These are phyloP conservation scores for Pangasianodon hypophthalmus DNA, from an alignment of 2,113 vertebrate species.

Conservation along the genomic window DNA sequence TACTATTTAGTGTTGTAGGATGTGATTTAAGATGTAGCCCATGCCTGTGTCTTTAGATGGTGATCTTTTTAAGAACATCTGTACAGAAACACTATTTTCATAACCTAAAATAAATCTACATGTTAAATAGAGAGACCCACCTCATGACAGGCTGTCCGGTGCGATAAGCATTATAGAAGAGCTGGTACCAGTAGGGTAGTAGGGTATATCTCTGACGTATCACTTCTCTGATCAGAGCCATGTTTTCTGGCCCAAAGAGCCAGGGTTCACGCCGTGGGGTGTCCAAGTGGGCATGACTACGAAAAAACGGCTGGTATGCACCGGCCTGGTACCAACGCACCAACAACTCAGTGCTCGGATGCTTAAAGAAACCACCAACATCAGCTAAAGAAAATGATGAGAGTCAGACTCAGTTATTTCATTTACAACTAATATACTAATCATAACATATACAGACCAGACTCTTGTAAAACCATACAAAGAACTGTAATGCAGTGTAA, in stretches of 20 bases:
- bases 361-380: slow-evolving; percentile 89
- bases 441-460: background rate
- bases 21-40: background rate
- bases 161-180: slow-evolving; percentile 78
- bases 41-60: background rate
- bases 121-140: slow-evolving; percentile 61
- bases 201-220: slow-evolving; percentile 83
- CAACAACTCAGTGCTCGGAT: slow-evolving; percentile 82
- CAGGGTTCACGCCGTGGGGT: slow-evolving; percentile 88
- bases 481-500: background rate
- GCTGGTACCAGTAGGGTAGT: slow-evolving; percentile 89
- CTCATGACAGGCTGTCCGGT: slow-evolving; percentile 86
- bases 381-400: slow-evolving; percentile 73
- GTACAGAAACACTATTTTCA: background rate
- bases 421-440: background rate
- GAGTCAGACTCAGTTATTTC: background rate
- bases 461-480: background rate
- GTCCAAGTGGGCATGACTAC: slow-evolving; percentile 90
- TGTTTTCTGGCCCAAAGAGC: slow-evolving; percentile 84
- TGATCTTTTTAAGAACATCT: background rate
- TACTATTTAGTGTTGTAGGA: background rate
- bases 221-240: slow-evolving; percentile 77
- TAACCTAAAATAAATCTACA: background rate
- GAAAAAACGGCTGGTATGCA: slow-evolving; percentile 89
- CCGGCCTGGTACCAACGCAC: slow-evolving; percentile 92